phyloP scores from a whole-genome alignment of 2,888 invertebrate genomes.

The Ferdinandea cuprea region DNA sequence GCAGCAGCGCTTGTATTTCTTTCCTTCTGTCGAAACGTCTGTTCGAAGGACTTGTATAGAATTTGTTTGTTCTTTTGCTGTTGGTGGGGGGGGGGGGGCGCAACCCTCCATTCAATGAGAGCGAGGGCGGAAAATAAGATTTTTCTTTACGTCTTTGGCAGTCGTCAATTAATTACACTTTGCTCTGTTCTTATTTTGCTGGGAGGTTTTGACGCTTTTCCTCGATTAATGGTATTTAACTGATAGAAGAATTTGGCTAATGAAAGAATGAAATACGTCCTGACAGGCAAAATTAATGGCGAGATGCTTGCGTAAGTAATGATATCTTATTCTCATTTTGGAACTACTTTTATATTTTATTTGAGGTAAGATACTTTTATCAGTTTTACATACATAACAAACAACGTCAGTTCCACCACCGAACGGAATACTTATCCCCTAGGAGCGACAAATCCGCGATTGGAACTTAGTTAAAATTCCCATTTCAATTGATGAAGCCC shows the following conservation, averaged over 20 bases:
- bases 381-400: no score
- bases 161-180: slow-evolving; percentile 67
- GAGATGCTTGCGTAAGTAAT: slow-evolving; percentile 15
- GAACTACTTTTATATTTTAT: no score
- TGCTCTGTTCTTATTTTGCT: slow-evolving; percentile 15
- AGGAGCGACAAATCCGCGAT: no score
- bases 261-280: slow-evolving; percentile 30
- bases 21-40: slow-evolving; percentile 32
- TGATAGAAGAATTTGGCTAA: slow-evolving; percentile 33
- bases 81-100: background rate
- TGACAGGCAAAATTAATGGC: slow-evolving; percentile 41
- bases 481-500: no score
- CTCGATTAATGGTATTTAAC: slow-evolving; percentile 40
- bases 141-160: slow-evolving; percentile 68
- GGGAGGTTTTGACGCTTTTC: slow-evolving; percentile 6
- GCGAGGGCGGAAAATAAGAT: slow-evolving; percentile 24
- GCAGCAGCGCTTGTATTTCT: slow-evolving; percentile 1
- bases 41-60: slow-evolving; percentile 38
- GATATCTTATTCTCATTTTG: slow-evolving; percentile 35
- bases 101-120: background rate
- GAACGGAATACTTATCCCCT: no score
- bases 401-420: no score
- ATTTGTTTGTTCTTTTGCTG: slow-evolving; percentile 34
- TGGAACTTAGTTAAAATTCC: no score
- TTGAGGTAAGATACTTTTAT: no score